Base-by-base conservation (phyloP, 37 sponge, comb jelly and placozoan species). In the Hormiphora californensis region DNA sequence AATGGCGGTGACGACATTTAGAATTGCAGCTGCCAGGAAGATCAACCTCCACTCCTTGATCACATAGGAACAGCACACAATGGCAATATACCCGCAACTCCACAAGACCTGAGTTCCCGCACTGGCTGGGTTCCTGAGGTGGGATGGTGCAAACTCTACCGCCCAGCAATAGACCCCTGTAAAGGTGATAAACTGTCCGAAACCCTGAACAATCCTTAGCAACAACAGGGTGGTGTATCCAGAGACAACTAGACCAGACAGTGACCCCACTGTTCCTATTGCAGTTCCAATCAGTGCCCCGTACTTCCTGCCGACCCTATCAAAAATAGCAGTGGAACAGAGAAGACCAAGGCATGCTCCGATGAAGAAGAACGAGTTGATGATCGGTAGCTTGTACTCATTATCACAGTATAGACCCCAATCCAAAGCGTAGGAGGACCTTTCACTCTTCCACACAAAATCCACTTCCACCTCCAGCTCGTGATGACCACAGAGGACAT, bases 151-250 rank as follows among this genome's bases (percentile, higher is more conserved):
- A 28, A 73, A 73, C 46, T 73, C 81, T 1, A 73, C n/a, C 12
- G 43, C 23, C 81, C 81, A 73, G 38, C 81, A 73, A 17, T 73
- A 73, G 15, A 41, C 81, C 35, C 81, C 81, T 4, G 81, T 73
- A 41, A 73, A 40, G 46, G 40, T 73, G 41, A 73, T 73, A 19
- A 73, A 73, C 81, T 73, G 81, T 23, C 81, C 81, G 81, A 40
- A 73, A 1, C 81, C 81, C 44, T 73, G 81, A 46, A 73, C 40
- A 25, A 73, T 33, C 46, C 81, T 73, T 43, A 73, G 9, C 19
- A 46, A 43, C 2, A 73, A 46, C 46, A 73, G 9, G 0, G 8
- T 46, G 25, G 40, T 46, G 25, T 73, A 73, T 1, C 25, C 23
- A 9, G 81, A 46, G 21, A 41, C 25, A 43, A 43, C 40, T 1